Conservation (phyloP, 1,140 invertebrate genomes). For the Diabrotica virgifera region DNA sequence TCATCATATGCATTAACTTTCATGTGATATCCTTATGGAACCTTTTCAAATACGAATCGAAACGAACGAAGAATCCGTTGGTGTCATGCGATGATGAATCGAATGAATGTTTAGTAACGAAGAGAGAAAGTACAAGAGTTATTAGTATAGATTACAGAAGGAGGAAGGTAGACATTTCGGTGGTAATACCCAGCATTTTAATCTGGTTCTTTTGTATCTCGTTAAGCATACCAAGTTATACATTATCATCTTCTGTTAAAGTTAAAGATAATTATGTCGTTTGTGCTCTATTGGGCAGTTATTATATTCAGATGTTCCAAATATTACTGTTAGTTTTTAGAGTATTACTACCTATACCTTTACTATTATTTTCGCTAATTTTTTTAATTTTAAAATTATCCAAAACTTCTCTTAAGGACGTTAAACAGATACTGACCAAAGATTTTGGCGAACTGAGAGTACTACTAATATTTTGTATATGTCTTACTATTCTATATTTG, state of each 20-base stretch:
- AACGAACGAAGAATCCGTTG: constrained; percentile 46
- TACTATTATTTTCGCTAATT: constrained; percentile 35
- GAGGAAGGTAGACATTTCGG: constrained; percentile 46
- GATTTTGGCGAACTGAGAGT: constrained; percentile 35
- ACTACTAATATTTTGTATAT: constrained; percentile 37
- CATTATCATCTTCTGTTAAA: constrained; percentile 37
- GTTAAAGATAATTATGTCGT: constrained; percentile 34
- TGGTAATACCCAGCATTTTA: constrained; percentile 52
- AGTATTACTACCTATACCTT: constrained; percentile 33
- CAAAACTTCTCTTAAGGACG: constrained; percentile 30
- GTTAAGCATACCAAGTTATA: constrained; percentile 55
- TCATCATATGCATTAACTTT: constrained; percentile 52
- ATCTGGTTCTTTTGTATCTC: constrained; percentile 56
- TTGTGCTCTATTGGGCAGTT: constrained; percentile 38
- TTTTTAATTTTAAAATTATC: constrained; percentile 36
- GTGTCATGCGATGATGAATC: constrained; percentile 49
- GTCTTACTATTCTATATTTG: constrained; percentile 34
- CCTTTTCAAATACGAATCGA: constrained; percentile 41
- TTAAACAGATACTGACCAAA: constrained; percentile 36
- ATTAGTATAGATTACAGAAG: constrained; percentile 52
- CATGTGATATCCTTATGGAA: constrained; percentile 56
- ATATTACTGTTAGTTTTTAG: constrained; percentile 38
- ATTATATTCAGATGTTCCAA: constrained; percentile 37
- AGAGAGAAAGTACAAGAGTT: constrained; percentile 44
- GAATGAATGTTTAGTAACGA: constrained; percentile 50